Base-by-base conservation (phyloP, 2,797 vertebrate genomes). In the Champsocephalus gunnari region DNA sequence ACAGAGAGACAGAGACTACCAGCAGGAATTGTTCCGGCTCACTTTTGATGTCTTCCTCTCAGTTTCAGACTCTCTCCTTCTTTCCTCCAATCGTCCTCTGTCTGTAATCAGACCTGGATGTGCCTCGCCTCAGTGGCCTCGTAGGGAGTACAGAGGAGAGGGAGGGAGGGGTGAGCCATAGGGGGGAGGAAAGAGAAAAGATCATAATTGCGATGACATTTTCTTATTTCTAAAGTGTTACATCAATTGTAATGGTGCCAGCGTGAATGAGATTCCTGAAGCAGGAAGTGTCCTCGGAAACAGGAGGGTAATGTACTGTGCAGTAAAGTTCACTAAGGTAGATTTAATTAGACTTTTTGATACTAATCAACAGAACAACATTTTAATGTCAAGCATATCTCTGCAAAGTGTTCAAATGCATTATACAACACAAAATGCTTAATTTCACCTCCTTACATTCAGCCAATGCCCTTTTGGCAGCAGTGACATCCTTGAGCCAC, bases 171-270 rank as follows among this genome's bases (percentile, higher is more conserved):
- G 45, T 9, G 41, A 75, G 54, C 34, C 66, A 67, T 32, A 61
- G 48, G 53, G 55, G 63, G 9, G 71, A 81, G 73, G 87, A 76
- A 64, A 56, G 75, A 80, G 60, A 45, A 77, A 65, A 80, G 64
- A 73, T 87, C 67, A 73, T 87, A 87, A 86, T 83, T 81, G 66
- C 74, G 55, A 70, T 88, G 88, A 86, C 87, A 87, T 87, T 87
- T 81, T 84, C 73, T 62, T 32, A 43, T 48, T 38, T 24, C 41
- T 59, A 50, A 43, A 57, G 19, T 16, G 16, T 50, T 57, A 44
- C 32, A 32, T 55, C 32, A 54, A 56, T 17, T 48, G 16, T 24
- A 44, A 60, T n/a, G 65, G 19, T 55, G 54, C 16, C 5, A 1
- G 17, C 49, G 14, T 17, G 32, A 73, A 55, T 68, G 12, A 38